phyloP scores from a whole-genome alignment of 2,888 invertebrate species.

The Lampropteryx suffumata region DNA sequence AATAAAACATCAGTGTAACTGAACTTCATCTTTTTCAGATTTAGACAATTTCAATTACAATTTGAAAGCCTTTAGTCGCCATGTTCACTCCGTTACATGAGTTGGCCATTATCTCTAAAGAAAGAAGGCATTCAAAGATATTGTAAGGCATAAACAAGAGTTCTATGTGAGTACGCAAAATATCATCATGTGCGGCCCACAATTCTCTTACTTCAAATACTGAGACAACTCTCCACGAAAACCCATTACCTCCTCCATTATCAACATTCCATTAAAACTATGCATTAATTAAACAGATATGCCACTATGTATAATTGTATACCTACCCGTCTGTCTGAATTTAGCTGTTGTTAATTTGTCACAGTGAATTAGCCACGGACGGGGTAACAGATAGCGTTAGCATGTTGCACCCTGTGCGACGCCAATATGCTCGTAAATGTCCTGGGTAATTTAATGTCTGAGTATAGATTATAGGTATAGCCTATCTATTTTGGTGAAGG shows the following conservation, averaged over 20 bases:
- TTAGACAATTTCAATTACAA: no score
- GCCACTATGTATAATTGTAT: slow-evolving; percentile 32
- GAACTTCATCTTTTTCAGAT: no score
- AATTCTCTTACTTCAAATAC: slow-evolving; percentile 3
- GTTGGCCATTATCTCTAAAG: no score
- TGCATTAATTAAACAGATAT: slow-evolving; percentile 31
- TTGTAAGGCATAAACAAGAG: no score
- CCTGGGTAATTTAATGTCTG: slow-evolving; percentile 68
- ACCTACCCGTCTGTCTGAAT: slow-evolving; percentile 64
- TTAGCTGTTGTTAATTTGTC: slow-evolving; percentile 81
- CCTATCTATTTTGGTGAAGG: slow-evolving; percentile 50
- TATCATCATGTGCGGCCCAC: no score
- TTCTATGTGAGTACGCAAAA: no score
- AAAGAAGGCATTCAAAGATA: no score
- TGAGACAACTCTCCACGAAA: slow-evolving; percentile 7
- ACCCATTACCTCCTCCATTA: slow-evolving; percentile 21
- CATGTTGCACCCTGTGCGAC: slow-evolving; percentile 78
- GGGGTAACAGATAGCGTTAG: slow-evolving; percentile 78
- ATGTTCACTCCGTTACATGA: no score
- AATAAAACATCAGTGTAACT: no score
- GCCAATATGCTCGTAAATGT: slow-evolving; percentile 79
- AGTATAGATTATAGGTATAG: slow-evolving; percentile 42
- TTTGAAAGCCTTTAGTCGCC: no score
- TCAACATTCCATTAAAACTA: slow-evolving; percentile 27
- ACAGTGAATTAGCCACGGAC: slow-evolving; percentile 80